These are phyloP conservation scores for Cryptus armator DNA, from an alignment of 2,888 invertebrate species.

Conservation along the genomic window DNA sequence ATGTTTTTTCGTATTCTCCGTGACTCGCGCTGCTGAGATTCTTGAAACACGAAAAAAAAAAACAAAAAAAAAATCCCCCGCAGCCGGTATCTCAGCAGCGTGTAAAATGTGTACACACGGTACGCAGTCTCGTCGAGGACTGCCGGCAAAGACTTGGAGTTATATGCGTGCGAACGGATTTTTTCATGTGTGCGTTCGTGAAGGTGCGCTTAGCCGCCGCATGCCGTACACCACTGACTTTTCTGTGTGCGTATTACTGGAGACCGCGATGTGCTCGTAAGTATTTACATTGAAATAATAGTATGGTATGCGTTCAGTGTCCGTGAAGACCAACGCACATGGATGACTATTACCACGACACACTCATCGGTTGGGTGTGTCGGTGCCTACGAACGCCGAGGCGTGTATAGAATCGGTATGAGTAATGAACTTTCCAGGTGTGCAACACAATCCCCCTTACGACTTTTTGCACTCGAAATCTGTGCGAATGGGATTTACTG, in stretches of 20 bases:
- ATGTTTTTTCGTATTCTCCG: not conserved
- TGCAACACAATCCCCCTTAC: slow-evolving; percentile 47
- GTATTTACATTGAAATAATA: slow-evolving; percentile 40
- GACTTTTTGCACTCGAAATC: slow-evolving; percentile 34
- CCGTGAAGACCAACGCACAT: not conserved
- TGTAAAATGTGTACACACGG: slow-evolving; percentile 73
- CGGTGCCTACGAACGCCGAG: slow-evolving; percentile 19
- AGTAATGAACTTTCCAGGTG: slow-evolving; percentile 43
- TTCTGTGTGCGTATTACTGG: slow-evolving; percentile 7
- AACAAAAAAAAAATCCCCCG: slow-evolving; percentile 2
- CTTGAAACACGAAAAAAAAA: not conserved
- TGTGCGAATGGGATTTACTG: slow-evolving; percentile 15
- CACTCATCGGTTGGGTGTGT: not conserved
- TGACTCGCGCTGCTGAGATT: slow-evolving; percentile 10
- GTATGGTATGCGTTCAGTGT: slow-evolving; percentile 2
- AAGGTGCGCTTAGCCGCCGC: slow-evolving; percentile 43
- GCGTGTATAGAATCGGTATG: slow-evolving; percentile 16
- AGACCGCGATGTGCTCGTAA: not conserved
- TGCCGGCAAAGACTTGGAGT: slow-evolving; percentile 74
- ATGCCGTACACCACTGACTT: slow-evolving; percentile 1
- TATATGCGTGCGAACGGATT: slow-evolving; percentile 64
- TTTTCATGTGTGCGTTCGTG: slow-evolving; percentile 57
- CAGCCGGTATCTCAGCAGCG: slow-evolving; percentile 41
- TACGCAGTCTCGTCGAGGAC: slow-evolving; percentile 79
- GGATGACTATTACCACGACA: not conserved